Evolutionary conservation across 2,888 invertebrate species (phyloP), one percentile per base, ranked within the genome.

Genomic region (Lithophane socia): DNA sequence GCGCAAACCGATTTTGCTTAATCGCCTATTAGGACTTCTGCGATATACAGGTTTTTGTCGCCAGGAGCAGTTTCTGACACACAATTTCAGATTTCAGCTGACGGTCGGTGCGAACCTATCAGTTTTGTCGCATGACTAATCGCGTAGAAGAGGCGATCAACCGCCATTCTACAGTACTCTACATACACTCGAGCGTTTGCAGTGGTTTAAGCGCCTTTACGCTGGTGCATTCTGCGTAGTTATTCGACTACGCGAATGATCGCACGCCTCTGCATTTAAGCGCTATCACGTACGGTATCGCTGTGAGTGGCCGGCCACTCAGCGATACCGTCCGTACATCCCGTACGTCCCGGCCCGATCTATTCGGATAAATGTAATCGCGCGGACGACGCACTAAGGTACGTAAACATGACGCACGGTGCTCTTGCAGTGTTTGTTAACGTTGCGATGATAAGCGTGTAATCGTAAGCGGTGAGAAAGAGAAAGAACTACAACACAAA

Each of bases 11-110:
- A 77, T 83, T 81, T 71, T 81, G 73, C 47, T 69, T 75, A 78
- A 82, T 78, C 73, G 29, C 71, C 37, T 56, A 65, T 80, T 72
- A 75, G 84, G 73, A 83, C 65, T 77, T 78, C n/a, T 72, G 80
- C 68, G 24, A 73, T 74, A 73, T 71, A 71, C 75, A 68, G 52
- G 65, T 58, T 69, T 73, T 82, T 71, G 73, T 69, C 73, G 5
- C 66, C 21, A 13, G 13, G 13, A 63, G 42, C 70, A 24, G 47
- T 70, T 69, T 79, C 42, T 67, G 69, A 52, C 58, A 70, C 64
- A 56, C 56, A 60, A 83, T 81, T 79, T 60, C n/a, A 42, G 12
- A 77, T 67, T 72, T 63, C 44, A 54, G 42, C n/a, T 47, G 37
- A 44, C 52, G 47, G 37, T 68, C 2, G 37, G 10, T 61, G 56